These are phyloP conservation scores for Sinella curviseta DNA, from an alignment of 1,140 invertebrate species.

Conservation along the genomic window DNA sequence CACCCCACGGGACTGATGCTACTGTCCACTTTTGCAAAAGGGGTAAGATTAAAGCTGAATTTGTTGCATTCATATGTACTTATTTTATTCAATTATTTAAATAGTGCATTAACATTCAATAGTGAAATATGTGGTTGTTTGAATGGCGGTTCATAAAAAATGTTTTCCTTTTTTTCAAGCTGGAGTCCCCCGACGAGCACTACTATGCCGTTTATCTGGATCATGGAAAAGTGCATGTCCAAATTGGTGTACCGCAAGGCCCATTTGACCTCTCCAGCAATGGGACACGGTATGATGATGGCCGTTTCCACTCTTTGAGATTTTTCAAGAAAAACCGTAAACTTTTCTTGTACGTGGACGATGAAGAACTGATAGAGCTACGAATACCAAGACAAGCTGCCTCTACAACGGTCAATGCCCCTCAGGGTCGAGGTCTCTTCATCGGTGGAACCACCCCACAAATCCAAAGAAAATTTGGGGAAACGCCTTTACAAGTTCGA, in stretches of 20 bases:
- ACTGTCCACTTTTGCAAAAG: slow-evolving; percentile 62
- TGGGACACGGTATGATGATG: slow-evolving; percentile 43
- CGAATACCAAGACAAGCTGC: slow-evolving; percentile 58
- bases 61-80: not conserved
- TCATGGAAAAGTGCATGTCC: slow-evolving; percentile 44
- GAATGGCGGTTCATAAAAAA: no score
- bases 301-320: slow-evolving; percentile 42
- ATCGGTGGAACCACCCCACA: slow-evolving; percentile 63
- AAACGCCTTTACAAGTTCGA: slow-evolving; percentile 26
- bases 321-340: slow-evolving; percentile 44
- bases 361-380: slow-evolving; percentile 60
- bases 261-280: slow-evolving; percentile 24
- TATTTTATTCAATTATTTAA: not conserved
- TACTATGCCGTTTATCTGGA: slow-evolving; percentile 47
- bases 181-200: slow-evolving; percentile 33
- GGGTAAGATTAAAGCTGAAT: no score
- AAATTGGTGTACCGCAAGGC: slow-evolving; percentile 33
- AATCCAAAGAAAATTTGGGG: slow-evolving; percentile 30
- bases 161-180: no score
- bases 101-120: not conserved
- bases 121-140: not conserved
- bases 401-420: slow-evolving; percentile 57
- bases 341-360: slow-evolving; percentile 61
- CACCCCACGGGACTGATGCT: slow-evolving; percentile 71
- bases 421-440: slow-evolving; percentile 57